Evolutionary conservation across 2,888 invertebrate species (phyloP).

Genomic region (Ochropacha duplaris): DNA sequence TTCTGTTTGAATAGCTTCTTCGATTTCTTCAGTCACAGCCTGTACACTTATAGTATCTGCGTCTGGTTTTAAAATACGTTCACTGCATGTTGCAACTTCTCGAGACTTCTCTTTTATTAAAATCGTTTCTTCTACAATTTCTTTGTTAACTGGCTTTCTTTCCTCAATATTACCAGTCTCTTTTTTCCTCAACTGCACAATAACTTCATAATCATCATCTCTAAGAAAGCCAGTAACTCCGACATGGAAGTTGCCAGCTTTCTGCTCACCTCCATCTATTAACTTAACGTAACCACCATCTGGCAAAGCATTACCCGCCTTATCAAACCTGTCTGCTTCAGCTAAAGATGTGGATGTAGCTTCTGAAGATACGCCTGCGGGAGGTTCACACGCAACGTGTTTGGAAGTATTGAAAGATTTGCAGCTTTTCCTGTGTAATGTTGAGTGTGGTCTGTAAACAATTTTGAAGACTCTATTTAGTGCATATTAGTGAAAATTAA

Average conservation of each 20-base stretch:
- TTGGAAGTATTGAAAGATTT: slow-evolving; percentile 17
- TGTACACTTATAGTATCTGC: not conserved
- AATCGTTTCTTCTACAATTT: slow-evolving; percentile 13
- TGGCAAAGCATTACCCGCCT: slow-evolving; percentile 27
- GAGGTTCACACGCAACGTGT: slow-evolving; percentile 8
- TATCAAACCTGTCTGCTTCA: slow-evolving; percentile 48
- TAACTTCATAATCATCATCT: slow-evolving; percentile 70
- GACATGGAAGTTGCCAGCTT: slow-evolving; percentile 67
- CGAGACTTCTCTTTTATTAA: not conserved
- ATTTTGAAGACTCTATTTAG: not conserved
- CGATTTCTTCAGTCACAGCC: not conserved
- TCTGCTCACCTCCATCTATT: slow-evolving; percentile 53
- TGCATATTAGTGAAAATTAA: not conserved
- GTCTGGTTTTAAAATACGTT: not conserved
- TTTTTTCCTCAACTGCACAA: slow-evolving; percentile 72
- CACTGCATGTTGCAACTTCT: not conserved
- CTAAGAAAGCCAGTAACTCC: slow-evolving; percentile 66
- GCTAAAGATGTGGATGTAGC: slow-evolving; percentile 55
- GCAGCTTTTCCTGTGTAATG: slow-evolving; percentile 10
- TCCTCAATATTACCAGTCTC: slow-evolving; percentile 31
- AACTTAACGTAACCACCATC: slow-evolving; percentile 57
- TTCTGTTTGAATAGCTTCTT: not conserved
- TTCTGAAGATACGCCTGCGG: slow-evolving; percentile 30
- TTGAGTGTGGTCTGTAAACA: not conserved
- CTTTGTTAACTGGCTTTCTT: slow-evolving; percentile 14